phyloP scores from a whole-genome alignment of 2,113 vertebrate species.

The Pelobates fuscus region DNA sequence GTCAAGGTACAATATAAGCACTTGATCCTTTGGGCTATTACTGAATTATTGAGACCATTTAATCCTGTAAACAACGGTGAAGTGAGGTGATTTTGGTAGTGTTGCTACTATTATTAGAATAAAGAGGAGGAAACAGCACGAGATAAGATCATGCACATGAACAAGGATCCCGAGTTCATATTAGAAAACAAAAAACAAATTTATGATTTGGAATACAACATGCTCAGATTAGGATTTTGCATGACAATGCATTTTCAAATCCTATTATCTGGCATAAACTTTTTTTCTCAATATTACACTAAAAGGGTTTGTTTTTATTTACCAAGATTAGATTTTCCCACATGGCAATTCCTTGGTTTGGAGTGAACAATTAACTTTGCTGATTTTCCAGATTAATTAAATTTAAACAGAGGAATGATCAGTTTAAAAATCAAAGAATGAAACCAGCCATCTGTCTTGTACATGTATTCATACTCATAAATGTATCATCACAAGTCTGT shows the following conservation, averaged over 20 bases:
- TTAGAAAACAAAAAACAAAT: no score
- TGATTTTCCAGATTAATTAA: slow-evolving; percentile 38
- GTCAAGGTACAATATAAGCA: no score
- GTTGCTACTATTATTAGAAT: no score
- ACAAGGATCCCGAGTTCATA: no score
- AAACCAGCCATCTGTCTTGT: slow-evolving; percentile 37
- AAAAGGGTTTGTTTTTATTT: slow-evolving; percentile 2
- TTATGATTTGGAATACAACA: no score
- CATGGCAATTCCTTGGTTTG: slow-evolving; percentile 21
- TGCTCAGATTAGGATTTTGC: no score
- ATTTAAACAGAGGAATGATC: slow-evolving; percentile 22
- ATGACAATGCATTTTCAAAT: background rate
- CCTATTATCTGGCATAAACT: background rate
- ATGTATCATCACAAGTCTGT: slow-evolving; percentile 36
- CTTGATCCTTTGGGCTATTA: no score
- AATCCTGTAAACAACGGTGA: no score
- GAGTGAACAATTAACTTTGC: slow-evolving; percentile 35
- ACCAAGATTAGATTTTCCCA: background rate
- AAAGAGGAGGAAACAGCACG: no score
- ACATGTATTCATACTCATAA: slow-evolving; percentile 35
- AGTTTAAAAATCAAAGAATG: slow-evolving; percentile 36
- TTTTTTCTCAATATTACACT: background rate
- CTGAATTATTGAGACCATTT: no score
- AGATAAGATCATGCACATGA: no score
- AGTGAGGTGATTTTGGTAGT: no score